Conservation (phyloP, 2,113 vertebrate genomes). For the Amphiprion ocellaris region DNA sequence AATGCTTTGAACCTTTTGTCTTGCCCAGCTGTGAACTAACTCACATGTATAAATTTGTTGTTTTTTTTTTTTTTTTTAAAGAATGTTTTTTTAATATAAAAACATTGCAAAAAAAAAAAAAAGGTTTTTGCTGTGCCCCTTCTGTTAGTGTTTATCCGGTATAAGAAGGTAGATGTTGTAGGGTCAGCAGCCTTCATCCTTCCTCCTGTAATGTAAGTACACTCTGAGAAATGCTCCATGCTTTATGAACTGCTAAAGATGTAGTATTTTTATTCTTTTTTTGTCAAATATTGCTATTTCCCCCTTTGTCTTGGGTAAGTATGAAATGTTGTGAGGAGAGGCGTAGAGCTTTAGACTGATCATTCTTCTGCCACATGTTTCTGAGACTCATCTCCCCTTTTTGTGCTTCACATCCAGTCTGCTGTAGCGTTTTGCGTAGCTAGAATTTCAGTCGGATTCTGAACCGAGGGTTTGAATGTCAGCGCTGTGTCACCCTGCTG, state of each 20-base stretch:
- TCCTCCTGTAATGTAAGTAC: conserved; percentile 99
- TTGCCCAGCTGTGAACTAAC: conserved; percentile 82
- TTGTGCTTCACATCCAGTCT: conserved; percentile 48
- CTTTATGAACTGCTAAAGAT: conserved; percentile 76
- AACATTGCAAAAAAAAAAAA: conserved; percentile 88
- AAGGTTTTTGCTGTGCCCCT: conserved; percentile 92
- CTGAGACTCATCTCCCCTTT: conserved; percentile 55
- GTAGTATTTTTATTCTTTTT: conserved; percentile 53
- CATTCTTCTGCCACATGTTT: conserved; percentile 73
- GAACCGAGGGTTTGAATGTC: conserved; percentile 62
- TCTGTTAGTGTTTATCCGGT: conserved; percentile 95
- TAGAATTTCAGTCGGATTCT: conserved; percentile 65
- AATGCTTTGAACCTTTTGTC: conserved; percentile 80
- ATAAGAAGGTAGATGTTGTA: conserved; percentile 89
- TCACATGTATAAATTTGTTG: conserved; percentile 91
- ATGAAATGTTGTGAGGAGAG: conserved; percentile 76
- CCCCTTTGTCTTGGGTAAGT: conserved; percentile 83
- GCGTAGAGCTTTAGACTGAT: conserved; percentile 52
- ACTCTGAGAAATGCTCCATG: conserved; percentile 73
- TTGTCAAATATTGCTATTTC: conserved; percentile 69
- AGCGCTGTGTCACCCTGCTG: conserved; percentile 44
- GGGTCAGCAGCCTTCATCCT: conserved; percentile 95
- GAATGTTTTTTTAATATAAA: conserved; percentile 76
- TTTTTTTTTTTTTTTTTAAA: conserved; percentile 76
- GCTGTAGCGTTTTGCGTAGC: conserved; percentile 68